Base-by-base conservation (phyloP, 2,888 invertebrate species). In the Trypoxylon attenuatum region DNA sequence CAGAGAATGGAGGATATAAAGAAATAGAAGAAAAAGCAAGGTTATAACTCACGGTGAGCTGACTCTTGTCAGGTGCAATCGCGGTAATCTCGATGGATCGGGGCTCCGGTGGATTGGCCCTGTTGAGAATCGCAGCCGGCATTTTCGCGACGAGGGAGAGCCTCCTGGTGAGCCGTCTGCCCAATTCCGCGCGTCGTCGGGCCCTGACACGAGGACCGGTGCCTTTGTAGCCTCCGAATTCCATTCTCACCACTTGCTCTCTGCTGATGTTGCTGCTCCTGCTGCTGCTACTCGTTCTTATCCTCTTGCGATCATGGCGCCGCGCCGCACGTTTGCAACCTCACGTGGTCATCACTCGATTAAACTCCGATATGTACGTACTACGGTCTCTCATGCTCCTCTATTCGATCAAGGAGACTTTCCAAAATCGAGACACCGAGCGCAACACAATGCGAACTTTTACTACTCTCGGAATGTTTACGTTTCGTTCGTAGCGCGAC, bases 1-100 rank as follows among this genome's bases (percentile, higher is more conserved):
- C 8, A 13, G 10, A 6, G 3, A 4, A 19, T 15, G 13, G 19
- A n/a, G 2, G 21, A 13, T 6, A 29, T 1, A 6, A 39, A 2
- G 33, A 19, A n/a, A 1, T n/a, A 15, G 15, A 42, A 13, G 19
- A n/a, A 52, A 25, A 53, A 22, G 43, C 6, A 27, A 27, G 50
- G 50, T 13, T n/a, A n/a, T n/a, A n/a, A 84, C 87, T 88, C 87
- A 92, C 92, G 89, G 91, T 90, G 87, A 89, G 89, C 80, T 91
- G 91, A 6, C 90, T 89, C 87, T 91, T 91, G 81, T 92, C 91
- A 25, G 92, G 92, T 38, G 90, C 89, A 78, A 91, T 91, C 62
- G 91, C 89, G 10, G 91, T 90, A 58, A 92, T 89, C 74, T 91
- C 91, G 73, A 91, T 89, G 45, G 89, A 87, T 77, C 90, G 88